phyloP scores from a whole-genome alignment of 2,888 invertebrate species.

The Cephus runcator region DNA sequence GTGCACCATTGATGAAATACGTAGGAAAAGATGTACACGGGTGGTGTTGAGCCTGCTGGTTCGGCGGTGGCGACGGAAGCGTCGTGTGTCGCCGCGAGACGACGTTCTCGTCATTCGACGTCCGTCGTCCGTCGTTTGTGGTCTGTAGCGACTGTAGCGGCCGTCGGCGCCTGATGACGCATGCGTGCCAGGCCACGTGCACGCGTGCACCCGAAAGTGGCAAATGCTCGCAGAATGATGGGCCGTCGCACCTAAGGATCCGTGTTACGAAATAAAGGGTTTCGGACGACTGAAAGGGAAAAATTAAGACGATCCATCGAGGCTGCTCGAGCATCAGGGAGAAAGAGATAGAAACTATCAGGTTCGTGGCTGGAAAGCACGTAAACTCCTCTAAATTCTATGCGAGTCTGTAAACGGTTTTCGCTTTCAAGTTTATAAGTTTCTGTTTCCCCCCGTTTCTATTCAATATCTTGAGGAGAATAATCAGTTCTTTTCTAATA shows the following conservation, averaged over 20 bases:
- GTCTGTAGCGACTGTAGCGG: too few species aligned
- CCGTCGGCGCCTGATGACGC: background rate
- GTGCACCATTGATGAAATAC: slow-evolving; percentile 29
- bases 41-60: slow-evolving; percentile 13
- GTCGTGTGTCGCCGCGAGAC: background rate
- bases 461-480: background rate
- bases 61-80: background rate
- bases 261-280: background rate
- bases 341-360: too few species aligned
- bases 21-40: background rate
- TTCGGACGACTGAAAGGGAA: too few species aligned
- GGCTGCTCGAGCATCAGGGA: too few species aligned
- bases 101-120: too few species aligned
- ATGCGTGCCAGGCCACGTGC: background rate
- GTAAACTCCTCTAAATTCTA: background rate
- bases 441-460: rapidly evolving
- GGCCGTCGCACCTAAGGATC: background rate
- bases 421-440: background rate
- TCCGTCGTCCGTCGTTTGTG: background rate
- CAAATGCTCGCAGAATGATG: too few species aligned
- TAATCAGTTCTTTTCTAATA: background rate
- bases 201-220: background rate
- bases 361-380: background rate
- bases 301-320: background rate
- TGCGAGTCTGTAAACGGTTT: background rate